Base-by-base conservation (phyloP, 1,140 invertebrate species). In the Ceratosolen fusciceps region DNA sequence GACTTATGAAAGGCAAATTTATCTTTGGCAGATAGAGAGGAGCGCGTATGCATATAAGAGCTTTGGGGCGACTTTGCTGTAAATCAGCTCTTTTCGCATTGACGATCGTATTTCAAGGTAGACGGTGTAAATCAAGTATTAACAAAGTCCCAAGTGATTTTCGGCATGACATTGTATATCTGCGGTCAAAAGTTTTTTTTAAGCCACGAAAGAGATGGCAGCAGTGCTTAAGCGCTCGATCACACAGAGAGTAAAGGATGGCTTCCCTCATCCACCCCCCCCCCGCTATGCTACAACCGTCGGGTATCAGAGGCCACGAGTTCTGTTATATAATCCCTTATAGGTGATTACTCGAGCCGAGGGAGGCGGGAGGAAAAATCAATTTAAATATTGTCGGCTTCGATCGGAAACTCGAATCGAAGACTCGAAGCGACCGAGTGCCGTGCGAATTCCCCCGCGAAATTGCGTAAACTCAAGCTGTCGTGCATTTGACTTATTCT, bases 121-220 rank as follows among this genome's bases (percentile, higher is more conserved):
- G n/a, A n/a, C n/a, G 31, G 24, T 58, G 54, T 58, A 74, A 74
- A 74, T 74, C 71, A 58, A 56, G 71, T 37, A 58, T 74, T 60
- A 74, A 74, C 54, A 56, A 58, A 74, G 62, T 68, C 54, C 67
- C 71, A 52, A 70, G 67, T 47, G 67, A 72, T 68, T 60, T 56
- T 60, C 21, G 72, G 68, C 14, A n/a, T 54, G 58, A 54, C 60
- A 54, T 37, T 49, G 39, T 70, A 70, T 39, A 70, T 70, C 39
- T 70, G 67, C 67, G 67, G 67, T 47, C 24, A 24, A 29, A 26
- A 70, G n/a, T 70, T 70, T 49, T 70, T 60, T 67, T 70, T 29
- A 12, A 26, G n/a, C n/a, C 31, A 1, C 60, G 26, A 16, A 31
- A n/a, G 14, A 10, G 31, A 60, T 31, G 60, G 49, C 43, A 47